These are phyloP conservation scores for Neoarius graeffei DNA, from an alignment of 2,113 vertebrate species.

Conservation along the genomic window DNA sequence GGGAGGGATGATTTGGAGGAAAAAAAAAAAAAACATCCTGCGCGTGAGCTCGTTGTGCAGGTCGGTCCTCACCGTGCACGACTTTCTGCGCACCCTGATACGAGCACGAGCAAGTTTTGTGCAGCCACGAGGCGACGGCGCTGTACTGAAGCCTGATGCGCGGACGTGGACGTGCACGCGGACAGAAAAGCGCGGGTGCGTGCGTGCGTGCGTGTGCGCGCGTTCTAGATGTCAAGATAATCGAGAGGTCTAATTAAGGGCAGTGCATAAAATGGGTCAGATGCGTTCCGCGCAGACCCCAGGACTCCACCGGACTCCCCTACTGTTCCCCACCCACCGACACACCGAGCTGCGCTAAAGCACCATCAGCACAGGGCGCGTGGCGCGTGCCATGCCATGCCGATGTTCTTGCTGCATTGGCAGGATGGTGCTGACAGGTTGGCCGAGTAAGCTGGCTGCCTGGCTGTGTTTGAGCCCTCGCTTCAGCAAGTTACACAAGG, in stretches of 20 bases:
- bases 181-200: neutral
- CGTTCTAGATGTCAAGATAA: neutral
- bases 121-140: neutral
- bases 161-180: neutral
- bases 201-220: neutral
- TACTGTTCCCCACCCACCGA: neutral
- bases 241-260: neutral
- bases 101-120: neutral
- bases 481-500: constrained; percentile 20
- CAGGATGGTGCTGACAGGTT: constrained; percentile 71
- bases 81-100: neutral
- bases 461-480: constrained; percentile 4
- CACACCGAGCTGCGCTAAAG: neutral
- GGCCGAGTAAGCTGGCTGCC: constrained; percentile 65
- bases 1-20: neutral
- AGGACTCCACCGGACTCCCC: neutral
- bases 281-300: neutral
- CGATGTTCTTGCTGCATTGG: constrained; percentile 69
- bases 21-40: neutral
- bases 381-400: neutral
- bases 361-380: neutral
- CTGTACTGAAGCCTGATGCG: neutral
- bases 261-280: neutral
- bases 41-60: neutral
- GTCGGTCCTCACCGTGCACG: neutral